Conservation (phyloP, 2,797 vertebrate species). For the Cirrhinus molitorella region DNA sequence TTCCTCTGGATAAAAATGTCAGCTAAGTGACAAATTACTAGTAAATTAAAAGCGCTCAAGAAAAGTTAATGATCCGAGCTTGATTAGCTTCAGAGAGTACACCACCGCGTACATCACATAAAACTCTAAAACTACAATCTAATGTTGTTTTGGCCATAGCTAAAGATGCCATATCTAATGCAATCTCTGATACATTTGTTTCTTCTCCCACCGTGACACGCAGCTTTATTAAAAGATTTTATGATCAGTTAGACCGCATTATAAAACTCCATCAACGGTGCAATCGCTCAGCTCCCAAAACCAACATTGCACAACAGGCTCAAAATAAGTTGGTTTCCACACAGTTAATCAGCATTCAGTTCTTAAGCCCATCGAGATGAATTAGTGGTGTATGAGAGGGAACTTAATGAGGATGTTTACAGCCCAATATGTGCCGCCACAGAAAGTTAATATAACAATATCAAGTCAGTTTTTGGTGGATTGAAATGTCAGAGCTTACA, state of each 20-base stretch:
- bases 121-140: conserved; percentile 15
- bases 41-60: conserved; percentile 30
- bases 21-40: conserved; percentile 17
- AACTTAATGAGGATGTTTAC: conserved; percentile 50
- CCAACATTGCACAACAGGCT: conserved; percentile 45
- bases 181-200: conserved; percentile 22
- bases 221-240: conserved; percentile 53
- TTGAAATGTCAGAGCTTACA: conserved; percentile 60
- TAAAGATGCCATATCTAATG: conserved; percentile 10
- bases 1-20: conserved; percentile 12
- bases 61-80: conserved; percentile 33
- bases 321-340: conserved; percentile 53
- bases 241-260: conserved; percentile 52
- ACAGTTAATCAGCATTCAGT: conserved; percentile 54
- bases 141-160: conserved; percentile 25
- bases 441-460: conserved; percentile 28
- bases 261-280: conserved; percentile 52
- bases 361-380: conserved; percentile 49
- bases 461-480: conserved; percentile 39
- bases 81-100: neutral
- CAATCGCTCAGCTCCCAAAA: conserved; percentile 55
- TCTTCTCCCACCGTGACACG: conserved; percentile 22
- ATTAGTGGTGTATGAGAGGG: conserved; percentile 47
- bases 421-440: conserved; percentile 2
- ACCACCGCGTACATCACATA: neutral